Percentiles rank a stretch among this genome's conserved stretches.
These are phyloP conservation scores for Troides helena DNA, from an alignment of 2,888 invertebrate genomes.

Conservation along the genomic window DNA sequence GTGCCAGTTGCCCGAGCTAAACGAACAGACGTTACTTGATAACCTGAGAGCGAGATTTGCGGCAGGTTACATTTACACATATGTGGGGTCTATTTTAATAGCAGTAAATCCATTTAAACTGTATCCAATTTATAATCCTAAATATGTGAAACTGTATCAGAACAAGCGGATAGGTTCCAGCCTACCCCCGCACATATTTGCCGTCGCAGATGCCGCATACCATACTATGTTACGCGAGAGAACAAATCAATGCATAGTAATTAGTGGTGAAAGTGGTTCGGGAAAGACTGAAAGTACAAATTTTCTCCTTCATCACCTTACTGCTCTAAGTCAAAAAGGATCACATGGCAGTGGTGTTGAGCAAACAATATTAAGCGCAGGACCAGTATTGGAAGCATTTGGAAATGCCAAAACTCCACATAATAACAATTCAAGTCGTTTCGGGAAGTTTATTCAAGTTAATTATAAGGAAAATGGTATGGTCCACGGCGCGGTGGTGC, in stretches of 20 bases:
- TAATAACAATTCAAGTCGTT: constrained; percentile 97
- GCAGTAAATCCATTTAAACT: constrained; percentile 97
- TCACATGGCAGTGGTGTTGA: constrained; percentile 97
- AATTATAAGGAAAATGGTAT: constrained; percentile 99
- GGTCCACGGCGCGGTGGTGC: constrained; percentile 98
- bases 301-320: constrained; percentile 95
- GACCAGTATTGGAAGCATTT: constrained; percentile 97
- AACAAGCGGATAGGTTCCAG: constrained; percentile 94
- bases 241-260: constrained; percentile 95
- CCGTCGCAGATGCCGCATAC: constrained; percentile 96
- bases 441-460: constrained; percentile 98
- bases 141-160: constrained; percentile 97
- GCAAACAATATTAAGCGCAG: constrained; percentile 96
- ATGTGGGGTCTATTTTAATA: constrained; percentile 96
- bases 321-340: constrained; percentile 96
- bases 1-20: constrained; percentile 96
- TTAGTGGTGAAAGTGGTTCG: constrained; percentile 96
- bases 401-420: constrained; percentile 99
- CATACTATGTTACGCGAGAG: constrained; percentile 95
- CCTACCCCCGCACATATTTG: constrained; percentile 97
- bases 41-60: constrained; percentile 93
- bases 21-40: constrained; percentile 94
- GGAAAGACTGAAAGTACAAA: constrained; percentile 98
- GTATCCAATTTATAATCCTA: constrained; percentile 98
- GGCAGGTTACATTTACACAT: constrained; percentile 96